Conservation (phyloP, 2,113 vertebrate genomes). For the Paedocypris sp. region DNA sequence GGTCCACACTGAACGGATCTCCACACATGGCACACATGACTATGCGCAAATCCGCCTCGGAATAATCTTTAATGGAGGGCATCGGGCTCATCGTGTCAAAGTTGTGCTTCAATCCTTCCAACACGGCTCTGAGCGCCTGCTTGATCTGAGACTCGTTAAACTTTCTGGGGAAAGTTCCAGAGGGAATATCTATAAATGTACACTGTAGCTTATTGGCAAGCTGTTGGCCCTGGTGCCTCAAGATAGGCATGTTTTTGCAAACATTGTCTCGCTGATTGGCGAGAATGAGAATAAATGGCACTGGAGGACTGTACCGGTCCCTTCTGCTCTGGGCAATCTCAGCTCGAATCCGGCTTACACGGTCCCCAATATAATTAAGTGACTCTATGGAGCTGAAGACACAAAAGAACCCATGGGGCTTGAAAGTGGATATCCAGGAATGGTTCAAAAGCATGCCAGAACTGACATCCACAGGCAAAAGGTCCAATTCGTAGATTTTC, state of each 20-base stretch:
- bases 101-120: constrained; percentile 89
- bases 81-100: constrained; percentile 81
- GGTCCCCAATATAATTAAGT: constrained; percentile 87
- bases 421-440: constrained; percentile 81
- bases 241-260: constrained; percentile 89
- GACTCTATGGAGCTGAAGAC: constrained; percentile 97
- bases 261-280: constrained; percentile 87
- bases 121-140: constrained; percentile 82
- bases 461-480: constrained; percentile 85
- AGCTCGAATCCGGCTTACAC: constrained; percentile 85
- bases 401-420: constrained; percentile 95
- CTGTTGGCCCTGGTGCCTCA: constrained; percentile 94
- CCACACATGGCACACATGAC: constrained; percentile 99
- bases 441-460: constrained; percentile 84
- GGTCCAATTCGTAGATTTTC: constrained; percentile 94
- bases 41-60: constrained; percentile 89
- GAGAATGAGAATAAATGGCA: constrained; percentile 90
- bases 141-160: constrained; percentile 96
- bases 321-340: constrained; percentile 82
- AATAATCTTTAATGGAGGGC: constrained; percentile 89
- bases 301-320: constrained; percentile 78
- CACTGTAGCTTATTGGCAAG: constrained; percentile 96
- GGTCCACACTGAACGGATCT: constrained; percentile 94
- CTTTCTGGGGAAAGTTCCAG: constrained; percentile 84
- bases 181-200: constrained; percentile 89